Evolutionary conservation across 2,113 vertebrate genomes (phyloP).

Genomic region (Hylia prasina): DNA sequence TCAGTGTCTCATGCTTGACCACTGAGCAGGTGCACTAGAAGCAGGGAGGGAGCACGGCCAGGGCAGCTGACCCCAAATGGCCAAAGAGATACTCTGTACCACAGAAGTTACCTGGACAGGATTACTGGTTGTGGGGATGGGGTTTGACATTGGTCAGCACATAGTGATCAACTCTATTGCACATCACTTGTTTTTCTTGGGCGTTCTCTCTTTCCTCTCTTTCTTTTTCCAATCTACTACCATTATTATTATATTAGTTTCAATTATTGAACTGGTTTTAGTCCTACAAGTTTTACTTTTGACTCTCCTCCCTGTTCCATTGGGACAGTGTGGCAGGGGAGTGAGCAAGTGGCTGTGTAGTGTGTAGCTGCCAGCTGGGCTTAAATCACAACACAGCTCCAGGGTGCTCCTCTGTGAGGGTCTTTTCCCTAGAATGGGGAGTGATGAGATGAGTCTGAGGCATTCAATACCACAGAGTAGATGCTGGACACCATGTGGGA

Average conservation of each 20-base stretch:
- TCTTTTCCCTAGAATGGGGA: not conserved
- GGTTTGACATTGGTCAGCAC: not conserved
- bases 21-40: not conserved
- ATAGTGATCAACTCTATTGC: not conserved
- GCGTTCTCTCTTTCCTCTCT: rapidly evolving
- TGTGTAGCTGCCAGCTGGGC: not conserved
- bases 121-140: not conserved
- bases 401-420: not conserved
- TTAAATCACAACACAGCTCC: not conserved
- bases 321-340: not conserved
- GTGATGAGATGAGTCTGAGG: not conserved
- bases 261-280: not conserved
- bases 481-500: not conserved
- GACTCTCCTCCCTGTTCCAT: not conserved
- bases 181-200: not conserved
- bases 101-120: not conserved
- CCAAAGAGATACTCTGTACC: not conserved
- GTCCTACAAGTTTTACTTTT: not conserved
- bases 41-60: not conserved
- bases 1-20: not conserved
- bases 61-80: not conserved
- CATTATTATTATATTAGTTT: not conserved
- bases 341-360: rapidly evolving
- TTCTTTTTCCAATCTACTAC: no score
- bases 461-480: not conserved